phyloP scores from a whole-genome alignment of 2,888 invertebrate species.

The Matsumyia berberina region DNA sequence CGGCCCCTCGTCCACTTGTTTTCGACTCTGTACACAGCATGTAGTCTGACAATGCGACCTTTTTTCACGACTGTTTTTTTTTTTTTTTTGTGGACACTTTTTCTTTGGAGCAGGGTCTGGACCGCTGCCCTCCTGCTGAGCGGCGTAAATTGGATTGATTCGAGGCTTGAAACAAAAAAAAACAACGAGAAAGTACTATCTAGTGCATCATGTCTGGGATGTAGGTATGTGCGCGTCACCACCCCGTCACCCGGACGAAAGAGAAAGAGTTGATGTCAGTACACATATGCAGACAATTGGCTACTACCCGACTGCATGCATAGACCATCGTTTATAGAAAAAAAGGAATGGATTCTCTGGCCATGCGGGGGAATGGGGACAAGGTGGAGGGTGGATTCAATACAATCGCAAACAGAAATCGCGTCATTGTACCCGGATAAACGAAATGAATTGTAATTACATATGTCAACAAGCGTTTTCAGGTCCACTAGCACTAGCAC shows the following conservation, averaged over 20 bases:
- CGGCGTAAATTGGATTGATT: slow-evolving; percentile 74
- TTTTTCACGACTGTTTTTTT: too few relatives aligned
- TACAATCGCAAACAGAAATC: slow-evolving; percentile 65
- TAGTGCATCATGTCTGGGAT: slow-evolving; percentile 64
- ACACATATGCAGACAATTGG: slow-evolving; percentile 61
- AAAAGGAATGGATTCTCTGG: slow-evolving; percentile 49
- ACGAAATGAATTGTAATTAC: slow-evolving; percentile 83
- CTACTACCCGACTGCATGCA: slow-evolving; percentile 17
- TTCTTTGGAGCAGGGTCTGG: slow-evolving; percentile 39
- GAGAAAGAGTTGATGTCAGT: slow-evolving; percentile 49
- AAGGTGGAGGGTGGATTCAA: slow-evolving; percentile 5
- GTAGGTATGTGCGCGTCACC: slow-evolving; percentile 6
- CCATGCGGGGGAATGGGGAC: neutral
- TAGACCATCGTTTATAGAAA: slow-evolving; percentile 13
- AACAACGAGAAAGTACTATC: neutral
- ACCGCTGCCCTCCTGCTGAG: slow-evolving; percentile 26
- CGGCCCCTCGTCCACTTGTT: slow-evolving; percentile 60
- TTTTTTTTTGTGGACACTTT: slow-evolving; percentile 57
- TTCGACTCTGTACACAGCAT: slow-evolving; percentile 66
- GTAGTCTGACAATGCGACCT: slow-evolving; percentile 60
- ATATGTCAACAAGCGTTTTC: slow-evolving; percentile 84
- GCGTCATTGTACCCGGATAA: slow-evolving; percentile 76
- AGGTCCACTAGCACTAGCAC: slow-evolving; percentile 52
- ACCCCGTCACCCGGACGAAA: slow-evolving; percentile 22
- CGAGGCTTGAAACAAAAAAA: slow-evolving; percentile 51